Evolutionary conservation across 2,113 vertebrate genomes (phyloP), one percentile per base, ranked within the genome.

Genomic region (Lophochroa leadbeateri): DNA sequence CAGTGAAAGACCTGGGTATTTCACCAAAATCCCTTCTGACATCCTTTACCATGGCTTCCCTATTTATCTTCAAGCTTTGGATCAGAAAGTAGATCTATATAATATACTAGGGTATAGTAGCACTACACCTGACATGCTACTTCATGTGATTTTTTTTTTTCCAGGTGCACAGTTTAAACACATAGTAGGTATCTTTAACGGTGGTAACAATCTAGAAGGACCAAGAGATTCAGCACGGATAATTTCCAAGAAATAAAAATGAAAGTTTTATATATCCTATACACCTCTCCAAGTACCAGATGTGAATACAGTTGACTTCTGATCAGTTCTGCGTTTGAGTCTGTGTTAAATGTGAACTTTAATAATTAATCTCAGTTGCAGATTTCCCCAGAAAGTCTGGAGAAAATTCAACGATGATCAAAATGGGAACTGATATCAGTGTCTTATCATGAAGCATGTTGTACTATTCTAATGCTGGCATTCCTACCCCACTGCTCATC

Each of bases 201-300:
- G 14, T 0, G 3, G 1, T 58, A 50, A 47, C 28, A 64, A 82
- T 35, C 21, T 55, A 61, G 21, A 52, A 81, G 19, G 14, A 52
- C 15, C 5, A 13, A 74, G 35, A 57, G 57, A 52, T 31, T 65
- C 0, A 0, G 13, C 5, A 5, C 11, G 10, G 39, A 25, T n/a
- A 37, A 58, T 2, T 24, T 16, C 37, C 37, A 37, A 37, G 37
- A 37, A 37, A 37, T 37, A 64, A 77, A 92, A 82, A 6, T 2
- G 1, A 3, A 55, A 39, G 9, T 23, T 77, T 75, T 11, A 52
- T 75, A 52, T 20, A 14, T 17, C 39, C 8, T 3, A 0, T 17
- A 2, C 13, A 25, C 16, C 18, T 74, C 49, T 46, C 9, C 47
- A 11, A 55, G 21, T 11, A 63, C 4, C 37, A 79, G 33, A 79